Base-by-base conservation (phyloP, 2,888 invertebrate genomes). In the Dolomedes plantarius region DNA sequence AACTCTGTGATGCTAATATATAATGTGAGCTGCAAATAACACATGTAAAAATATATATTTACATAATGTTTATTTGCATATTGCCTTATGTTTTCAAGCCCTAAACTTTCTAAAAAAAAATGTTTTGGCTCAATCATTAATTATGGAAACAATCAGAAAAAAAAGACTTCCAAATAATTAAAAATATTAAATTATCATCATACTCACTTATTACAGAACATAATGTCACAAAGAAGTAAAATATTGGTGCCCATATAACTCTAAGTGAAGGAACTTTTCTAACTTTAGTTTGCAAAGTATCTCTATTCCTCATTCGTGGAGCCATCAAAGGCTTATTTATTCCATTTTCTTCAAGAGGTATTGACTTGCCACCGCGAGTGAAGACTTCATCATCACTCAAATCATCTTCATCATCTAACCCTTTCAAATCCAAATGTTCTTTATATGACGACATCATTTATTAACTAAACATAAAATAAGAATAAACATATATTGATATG, bases 311-410 rank as follows among this genome's bases (percentile, higher is more conserved):
- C 11, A 94, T 93, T 77, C 95, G 92, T 0, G 95, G 95, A 16
- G 95, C 94, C 95, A 95, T 95, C 28, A 95, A 91, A 0, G 95
- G 95, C 81, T 94, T 92, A 91, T 95, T 95, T 1, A 94, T 93
- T 2, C 94, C 94, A 89, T 94, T 93, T 88, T 95, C 95, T 89
- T 95, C 94, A 79, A 93, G 93, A 80, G 94, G 91, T 62, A 81
- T 80, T 11, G 88, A 91, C 94, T 94, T 93, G 23, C 95, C 94
- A 92, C 95, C 95, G 87, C 94, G 92, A 89, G 95, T 95, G 90
- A 95, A 95, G 23, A 95, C 95, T 91, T 95, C 95, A 90, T 95
- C 95, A 91, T 95, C 95, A 89, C 94, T 92, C 88, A 94, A 93
- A 88, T 95, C 95, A 67, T 92, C 91, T 89, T 89, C 87, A 73